Evolutionary conservation across 2,797 vertebrate genomes (phyloP).

Genomic region (Chelonia mydas): DNA sequence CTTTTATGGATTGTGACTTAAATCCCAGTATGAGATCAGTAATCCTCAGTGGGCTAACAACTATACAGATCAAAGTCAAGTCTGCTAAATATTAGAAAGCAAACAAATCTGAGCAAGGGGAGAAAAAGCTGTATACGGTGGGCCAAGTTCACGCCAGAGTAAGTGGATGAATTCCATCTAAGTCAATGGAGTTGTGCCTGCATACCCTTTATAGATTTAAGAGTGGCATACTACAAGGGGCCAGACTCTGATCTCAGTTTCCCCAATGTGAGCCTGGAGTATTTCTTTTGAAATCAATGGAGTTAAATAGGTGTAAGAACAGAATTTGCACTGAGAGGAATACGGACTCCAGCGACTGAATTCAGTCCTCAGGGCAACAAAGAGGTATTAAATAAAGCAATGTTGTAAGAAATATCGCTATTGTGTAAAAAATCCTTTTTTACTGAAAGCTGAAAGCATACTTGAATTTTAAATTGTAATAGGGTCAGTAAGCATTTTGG

Average conservation of each 20-base stretch:
- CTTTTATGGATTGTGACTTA: background rate
- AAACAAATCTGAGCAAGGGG: background rate
- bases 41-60: background rate
- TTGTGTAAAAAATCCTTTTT: conserved; percentile 38
- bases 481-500: conserved; percentile 42
- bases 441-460: conserved; percentile 36
- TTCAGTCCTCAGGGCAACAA: background rate
- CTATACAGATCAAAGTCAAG: background rate
- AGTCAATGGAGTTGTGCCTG: background rate
- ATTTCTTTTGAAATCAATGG: background rate
- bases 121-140: accelerated
- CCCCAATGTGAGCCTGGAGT: background rate
- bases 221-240: background rate
- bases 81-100: background rate
- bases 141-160: background rate
- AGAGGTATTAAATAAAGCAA: conserved; percentile 31
- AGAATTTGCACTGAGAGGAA: background rate
- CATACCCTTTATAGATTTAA: background rate
- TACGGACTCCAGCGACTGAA: background rate
- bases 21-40: background rate
- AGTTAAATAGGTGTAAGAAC: background rate
- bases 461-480: conserved; percentile 51
- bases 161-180: background rate
- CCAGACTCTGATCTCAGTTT: background rate
- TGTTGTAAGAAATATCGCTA: background rate